Evolutionary conservation across 1,140 invertebrate species (phyloP).

Genomic region (Lepidurus apus): DNA sequence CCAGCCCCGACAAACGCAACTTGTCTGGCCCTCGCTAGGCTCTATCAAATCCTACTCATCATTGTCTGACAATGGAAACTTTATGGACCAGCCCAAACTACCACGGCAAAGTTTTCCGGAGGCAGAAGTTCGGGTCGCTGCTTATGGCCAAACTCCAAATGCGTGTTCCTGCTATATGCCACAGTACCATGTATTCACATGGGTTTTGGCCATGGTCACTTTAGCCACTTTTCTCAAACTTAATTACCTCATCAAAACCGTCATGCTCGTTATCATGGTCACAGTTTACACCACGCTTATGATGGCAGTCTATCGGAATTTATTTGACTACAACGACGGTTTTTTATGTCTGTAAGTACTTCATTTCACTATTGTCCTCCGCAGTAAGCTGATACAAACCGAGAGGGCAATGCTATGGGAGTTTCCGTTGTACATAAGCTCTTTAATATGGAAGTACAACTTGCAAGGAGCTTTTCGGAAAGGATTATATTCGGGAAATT

Average conservation of each 20-base stretch:
- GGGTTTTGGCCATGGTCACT: constrained; percentile 85
- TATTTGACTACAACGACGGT: constrained; percentile 40
- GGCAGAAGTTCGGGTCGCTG: not conserved
- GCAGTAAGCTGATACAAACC: not conserved
- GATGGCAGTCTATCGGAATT: constrained; percentile 50
- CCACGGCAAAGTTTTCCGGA: too few relatives aligned
- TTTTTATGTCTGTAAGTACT: constrained; percentile 11
- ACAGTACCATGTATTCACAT: constrained; percentile 87
- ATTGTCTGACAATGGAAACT: not conserved
- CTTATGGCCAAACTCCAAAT: not conserved
- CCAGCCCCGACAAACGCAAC: not conserved
- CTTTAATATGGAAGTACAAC: not conserved
- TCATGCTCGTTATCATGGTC: constrained; percentile 70
- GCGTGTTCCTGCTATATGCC: constrained; percentile 56
- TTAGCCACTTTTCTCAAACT: constrained; percentile 86
- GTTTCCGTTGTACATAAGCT: not conserved
- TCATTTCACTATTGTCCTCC: not conserved
- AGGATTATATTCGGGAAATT: too few relatives aligned
- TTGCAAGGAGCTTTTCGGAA: not conserved
- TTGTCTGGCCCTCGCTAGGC: not conserved
- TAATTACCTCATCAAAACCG: constrained; percentile 82
- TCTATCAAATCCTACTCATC: not conserved
- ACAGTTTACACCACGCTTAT: constrained; percentile 64
- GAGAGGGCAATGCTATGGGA: not conserved
- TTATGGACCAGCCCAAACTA: constrained; percentile 1